Evolutionary conservation across 1,140 invertebrate genomes (phyloP), one percentile per base, ranked within the genome.

Genomic region (Papilio polytes): DNA sequence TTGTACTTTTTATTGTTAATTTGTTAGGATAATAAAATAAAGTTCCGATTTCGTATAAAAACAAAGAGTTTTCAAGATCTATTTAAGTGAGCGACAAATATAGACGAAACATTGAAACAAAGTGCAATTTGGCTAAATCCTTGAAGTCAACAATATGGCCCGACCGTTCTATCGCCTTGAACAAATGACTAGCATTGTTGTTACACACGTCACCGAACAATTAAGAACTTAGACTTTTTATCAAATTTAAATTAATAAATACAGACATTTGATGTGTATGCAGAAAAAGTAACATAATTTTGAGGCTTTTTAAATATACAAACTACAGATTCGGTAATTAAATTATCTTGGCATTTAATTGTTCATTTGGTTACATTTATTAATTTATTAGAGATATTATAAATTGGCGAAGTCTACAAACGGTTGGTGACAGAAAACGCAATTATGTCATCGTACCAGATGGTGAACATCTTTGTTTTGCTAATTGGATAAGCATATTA

Each of bases 81-180:
- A 78, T 51, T 66, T 73, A 18, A 63, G 36, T 46, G 18, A 80
- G 26, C 44, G 46, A 53, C 36, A 72, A 66, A 53, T 56, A 74
- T 74, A 80, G 53, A 74, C 53, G 36, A 56, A 31, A 44, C 41
- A 51, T 9, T 31, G 20, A 22, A 59, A 44, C 51, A 80, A 80
- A 53, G 74, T 78, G 72, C 80, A 31, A 76, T 83, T 86, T 83
- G 77, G 82, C 80, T 78, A 87, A 86, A 89, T 87, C 88, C 88
- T 90, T 90, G 87, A 80, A 84, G 66, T 78, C 85, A 80, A 56
- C 83, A 79, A 82, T 82, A 82, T 84, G 81, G 83, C 78, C 78
- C 80, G 80, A 26, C 83, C 88, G 84, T 83, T 91, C 91, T 90
- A 89, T 91, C 85, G 88, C 91, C 91, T 92, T 92, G 90, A 91